Base-by-base conservation (phyloP, 2,113 vertebrate species). In the Dendrocopos noguchii region DNA sequence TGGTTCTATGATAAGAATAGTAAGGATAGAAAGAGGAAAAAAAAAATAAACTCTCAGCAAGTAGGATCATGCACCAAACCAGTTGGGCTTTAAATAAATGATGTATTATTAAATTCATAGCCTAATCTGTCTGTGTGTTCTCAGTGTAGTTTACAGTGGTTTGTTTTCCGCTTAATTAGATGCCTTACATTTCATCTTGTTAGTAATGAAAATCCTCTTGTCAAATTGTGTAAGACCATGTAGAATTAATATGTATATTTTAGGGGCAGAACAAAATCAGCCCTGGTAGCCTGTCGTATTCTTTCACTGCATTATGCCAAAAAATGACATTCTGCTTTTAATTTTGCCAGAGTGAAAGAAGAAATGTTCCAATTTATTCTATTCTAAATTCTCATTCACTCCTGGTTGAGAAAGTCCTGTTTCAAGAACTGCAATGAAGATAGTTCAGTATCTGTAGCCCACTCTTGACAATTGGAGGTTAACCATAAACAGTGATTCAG, bases 91-190 rank as follows among this genome's bases (percentile, higher is more conserved):
- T 83, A 94, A 84, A 84, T 71, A 94, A 97, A 93, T 66, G 66
- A 86, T 95, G 97, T 95, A 86, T 73, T 94, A 76, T 85, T 90
- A 68, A 82, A 95, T 73, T 90, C 88, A 94, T 87, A 91, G 66
- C 64, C 65, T 96, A 93, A 94, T 88, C 87, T 44, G 36, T 94
- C 91, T 90, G 47, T 90, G 71, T 93, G 84, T 91, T 96, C 91
- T 72, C 47, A 87, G 28, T 53, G 47, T 90, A 90, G 90, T 87
- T 96, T 87, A 87, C 84, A 95, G 27, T 94, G 94, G 64, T 88
- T 97, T 95, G 66, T 94, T 96, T 96, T 82, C 79, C 24, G 17
- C 75, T 95, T 96, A 95, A 97, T 97, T 96, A 95, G 94, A 94
- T 96, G 66, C 68, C 83, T 94, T 89, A 74, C 46, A 71, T 96